Evolutionary conservation across 2,113 vertebrate genomes (phyloP).

Genomic region (Archilochus colubris): DNA sequence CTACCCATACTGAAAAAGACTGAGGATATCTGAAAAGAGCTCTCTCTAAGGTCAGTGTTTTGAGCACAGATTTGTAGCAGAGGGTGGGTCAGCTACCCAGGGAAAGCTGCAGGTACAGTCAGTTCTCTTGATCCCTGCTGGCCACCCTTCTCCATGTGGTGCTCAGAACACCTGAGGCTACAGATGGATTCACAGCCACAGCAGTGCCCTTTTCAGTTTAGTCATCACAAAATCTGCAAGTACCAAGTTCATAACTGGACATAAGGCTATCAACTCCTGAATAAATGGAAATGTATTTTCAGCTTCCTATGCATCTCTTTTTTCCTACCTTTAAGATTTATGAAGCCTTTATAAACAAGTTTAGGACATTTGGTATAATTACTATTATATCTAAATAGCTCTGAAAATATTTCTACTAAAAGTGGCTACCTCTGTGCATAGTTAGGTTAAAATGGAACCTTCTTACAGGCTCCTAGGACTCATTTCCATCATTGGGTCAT

Average conservation of each 20-base stretch:
- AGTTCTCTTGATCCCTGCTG: not conserved
- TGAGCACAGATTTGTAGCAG: not conserved
- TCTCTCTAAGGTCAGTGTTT: not conserved
- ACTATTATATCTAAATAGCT: not conserved
- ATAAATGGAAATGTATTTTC: not conserved
- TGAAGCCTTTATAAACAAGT: not conserved
- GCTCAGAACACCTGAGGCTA: not conserved
- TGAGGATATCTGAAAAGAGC: not conserved
- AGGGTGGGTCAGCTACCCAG: not conserved
- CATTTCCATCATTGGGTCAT: not conserved
- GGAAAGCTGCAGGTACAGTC: not conserved
- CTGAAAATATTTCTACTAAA: not conserved
- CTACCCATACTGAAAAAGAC: not conserved
- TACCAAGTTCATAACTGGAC: not conserved
- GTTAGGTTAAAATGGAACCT: not conserved
- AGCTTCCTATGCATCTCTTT: not conserved
- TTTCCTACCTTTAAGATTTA: not conserved
- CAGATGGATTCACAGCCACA: not conserved
- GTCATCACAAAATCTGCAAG: not conserved
- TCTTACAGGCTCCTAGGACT: not conserved
- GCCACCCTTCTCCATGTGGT: not conserved
- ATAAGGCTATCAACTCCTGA: not conserved
- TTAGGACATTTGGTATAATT: not conserved
- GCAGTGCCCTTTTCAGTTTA: not conserved
- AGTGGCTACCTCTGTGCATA: not conserved